These are phyloP conservation scores for Mugil cephalus DNA, from an alignment of 2,113 vertebrate species.

Conservation along the genomic window DNA sequence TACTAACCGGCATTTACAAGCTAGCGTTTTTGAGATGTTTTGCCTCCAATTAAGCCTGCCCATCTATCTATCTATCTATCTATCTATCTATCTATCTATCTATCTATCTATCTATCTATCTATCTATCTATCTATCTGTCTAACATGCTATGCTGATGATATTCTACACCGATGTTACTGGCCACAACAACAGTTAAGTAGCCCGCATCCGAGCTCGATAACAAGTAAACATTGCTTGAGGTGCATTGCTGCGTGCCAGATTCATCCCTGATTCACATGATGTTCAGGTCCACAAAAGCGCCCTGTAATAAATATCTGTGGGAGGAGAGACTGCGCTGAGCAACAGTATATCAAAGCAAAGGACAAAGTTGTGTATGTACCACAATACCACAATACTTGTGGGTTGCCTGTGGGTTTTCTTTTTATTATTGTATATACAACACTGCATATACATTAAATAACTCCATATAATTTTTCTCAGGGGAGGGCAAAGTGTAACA, in stretches of 20 bases:
- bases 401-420: too few relatives aligned
- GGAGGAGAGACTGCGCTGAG: neutral
- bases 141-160: slow-evolving; percentile 14
- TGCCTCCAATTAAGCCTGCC: too few relatives aligned
- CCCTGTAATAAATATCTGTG: neutral
- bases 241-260: slow-evolving; percentile 1
- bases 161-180: slow-evolving; percentile 8
- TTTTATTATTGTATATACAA: too few relatives aligned
- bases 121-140: neutral
- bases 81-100: slow-evolving; percentile 22
- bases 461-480: neutral
- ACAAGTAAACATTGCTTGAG: slow-evolving; percentile 7
- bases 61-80: slow-evolving; percentile 15
- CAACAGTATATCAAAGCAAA: neutral
- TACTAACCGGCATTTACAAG: too few relatives aligned
- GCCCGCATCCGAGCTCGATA: neutral
- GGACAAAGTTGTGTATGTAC: slow-evolving; percentile 1
- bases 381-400: too few relatives aligned
- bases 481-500: neutral
- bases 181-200: slow-evolving; percentile 33
- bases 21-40: too few relatives aligned
- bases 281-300: neutral
- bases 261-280: slow-evolving; percentile 35
- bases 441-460: too few relatives aligned
- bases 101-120: slow-evolving; percentile 7